phyloP scores from a whole-genome alignment of 2,797 vertebrate genomes.

The Scyliorhinus canicula region DNA sequence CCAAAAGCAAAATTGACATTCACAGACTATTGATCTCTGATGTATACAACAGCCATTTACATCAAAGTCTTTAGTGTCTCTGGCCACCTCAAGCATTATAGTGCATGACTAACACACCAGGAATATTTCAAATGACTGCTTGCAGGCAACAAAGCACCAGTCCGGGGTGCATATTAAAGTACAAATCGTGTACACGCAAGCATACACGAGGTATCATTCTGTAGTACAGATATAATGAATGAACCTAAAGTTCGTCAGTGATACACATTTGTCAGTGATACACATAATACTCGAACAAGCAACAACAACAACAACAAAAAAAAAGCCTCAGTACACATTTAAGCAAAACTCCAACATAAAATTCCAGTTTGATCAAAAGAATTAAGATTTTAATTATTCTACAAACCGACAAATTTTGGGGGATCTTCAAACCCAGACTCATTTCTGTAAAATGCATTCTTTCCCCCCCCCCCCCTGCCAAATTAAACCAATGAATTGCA shows the following conservation, averaged over 20 bases:
- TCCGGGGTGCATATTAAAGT: background rate
- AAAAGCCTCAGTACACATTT: background rate
- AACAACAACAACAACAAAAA: too few relatives aligned
- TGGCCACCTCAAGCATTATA: background rate
- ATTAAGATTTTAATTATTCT: background rate
- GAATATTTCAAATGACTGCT: background rate
- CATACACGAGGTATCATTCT: background rate
- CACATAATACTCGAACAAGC: background rate
- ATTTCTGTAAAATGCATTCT: background rate
- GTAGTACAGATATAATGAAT: constrained; percentile 17
- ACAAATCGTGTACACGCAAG: background rate
- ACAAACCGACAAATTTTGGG: background rate
- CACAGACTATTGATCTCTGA: background rate
- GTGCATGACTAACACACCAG: background rate
- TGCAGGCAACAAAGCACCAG: background rate
- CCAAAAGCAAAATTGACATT: background rate
- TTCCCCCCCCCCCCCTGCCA: background rate
- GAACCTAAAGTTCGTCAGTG: background rate
- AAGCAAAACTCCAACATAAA: background rate
- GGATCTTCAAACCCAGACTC: background rate
- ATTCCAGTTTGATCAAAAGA: background rate
- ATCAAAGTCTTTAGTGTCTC: background rate
- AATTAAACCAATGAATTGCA: background rate
- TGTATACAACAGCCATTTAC: background rate
- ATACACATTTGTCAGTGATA: background rate